A percentile compares a stretch with the other conserved stretches of the same genome.
Evolutionary conservation across 1,140 invertebrate genomes (phyloP).

Genomic region (Drosophila ohnishii): DNA sequence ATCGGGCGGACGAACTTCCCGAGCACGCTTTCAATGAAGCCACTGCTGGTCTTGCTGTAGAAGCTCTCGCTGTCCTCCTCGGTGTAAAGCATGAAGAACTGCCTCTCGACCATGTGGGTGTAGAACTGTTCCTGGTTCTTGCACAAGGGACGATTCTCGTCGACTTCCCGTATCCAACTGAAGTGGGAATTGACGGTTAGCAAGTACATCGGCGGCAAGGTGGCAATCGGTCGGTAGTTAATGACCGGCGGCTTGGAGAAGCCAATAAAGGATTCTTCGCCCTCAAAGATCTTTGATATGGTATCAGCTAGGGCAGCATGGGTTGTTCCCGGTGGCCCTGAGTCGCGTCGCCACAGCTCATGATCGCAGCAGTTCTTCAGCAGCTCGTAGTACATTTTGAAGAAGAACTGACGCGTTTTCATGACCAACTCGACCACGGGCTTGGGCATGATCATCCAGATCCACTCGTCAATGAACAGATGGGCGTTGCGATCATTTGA

Average conservation of each 20-base stretch:
- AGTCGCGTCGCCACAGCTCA: conserved; percentile 42
- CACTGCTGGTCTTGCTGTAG: conserved; percentile 21
- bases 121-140: conserved; percentile 4
- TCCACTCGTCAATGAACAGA: conserved; percentile 89
- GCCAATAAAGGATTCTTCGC: conserved; percentile 48
- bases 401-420: conserved; percentile 90
- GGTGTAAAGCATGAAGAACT: conserved; percentile 65
- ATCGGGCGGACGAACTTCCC: conserved; percentile 56
- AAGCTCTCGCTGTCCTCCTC: conserved; percentile 29
- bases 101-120: conserved; percentile 31
- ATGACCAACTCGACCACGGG: conserved; percentile 87
- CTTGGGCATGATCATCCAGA: conserved; percentile 89
- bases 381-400: conserved; percentile 79
- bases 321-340: background rate
- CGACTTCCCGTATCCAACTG: conserved; percentile 28
- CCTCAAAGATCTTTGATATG: conserved; percentile 45
- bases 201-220: conserved; percentile 44
- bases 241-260: conserved; percentile 41
- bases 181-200: conserved; percentile 52
- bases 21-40: conserved; percentile 44
- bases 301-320: conserved; percentile 37
- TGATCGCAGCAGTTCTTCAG: conserved; percentile 49
- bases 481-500: conserved; percentile 19
- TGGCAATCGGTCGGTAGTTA: conserved; percentile 24
- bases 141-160: conserved; percentile 1